These are phyloP conservation scores for Percopsis transmontana DNA, from an alignment of 2,113 vertebrate genomes.

Conservation along the genomic window DNA sequence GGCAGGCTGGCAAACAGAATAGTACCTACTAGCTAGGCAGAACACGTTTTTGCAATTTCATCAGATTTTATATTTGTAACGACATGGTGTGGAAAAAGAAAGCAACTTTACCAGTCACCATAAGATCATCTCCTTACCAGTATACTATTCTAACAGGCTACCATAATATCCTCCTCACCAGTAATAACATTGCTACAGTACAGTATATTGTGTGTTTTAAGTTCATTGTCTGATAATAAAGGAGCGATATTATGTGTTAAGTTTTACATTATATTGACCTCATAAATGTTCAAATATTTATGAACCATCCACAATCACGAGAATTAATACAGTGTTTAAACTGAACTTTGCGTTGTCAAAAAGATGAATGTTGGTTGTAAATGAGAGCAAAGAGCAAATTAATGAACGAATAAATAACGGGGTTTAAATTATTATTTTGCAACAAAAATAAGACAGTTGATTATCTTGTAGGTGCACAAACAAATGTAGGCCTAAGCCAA, in stretches of 20 bases:
- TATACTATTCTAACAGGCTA: neutral
- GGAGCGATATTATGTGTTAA: neutral
- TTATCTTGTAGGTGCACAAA: too few relatives aligned
- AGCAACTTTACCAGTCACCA: neutral
- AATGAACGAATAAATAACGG: too few relatives aligned
- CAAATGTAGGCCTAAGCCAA: too few relatives aligned
- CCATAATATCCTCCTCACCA: too few relatives aligned
- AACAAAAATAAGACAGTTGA: too few relatives aligned
- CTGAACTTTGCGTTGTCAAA: too few relatives aligned
- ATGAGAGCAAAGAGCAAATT: constrained; percentile 11
- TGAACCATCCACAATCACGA: neutral
- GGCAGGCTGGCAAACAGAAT: constrained; percentile 3
- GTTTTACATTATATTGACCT: neutral
- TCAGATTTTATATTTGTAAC: neutral
- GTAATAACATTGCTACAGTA: too few relatives aligned
- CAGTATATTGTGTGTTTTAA: neutral
- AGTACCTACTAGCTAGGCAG: constrained; percentile 11
- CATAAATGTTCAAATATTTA: constrained; percentile 32
- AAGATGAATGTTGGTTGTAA: too few relatives aligned
- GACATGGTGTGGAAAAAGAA: too few relatives aligned
- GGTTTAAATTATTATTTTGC: too few relatives aligned
- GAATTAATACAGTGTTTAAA: neutral
- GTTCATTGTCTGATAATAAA: neutral
- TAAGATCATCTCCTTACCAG: neutral
- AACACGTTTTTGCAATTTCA: neutral